Conservation (phyloP, 2,888 invertebrate species). For the Lymantria dispar region DNA sequence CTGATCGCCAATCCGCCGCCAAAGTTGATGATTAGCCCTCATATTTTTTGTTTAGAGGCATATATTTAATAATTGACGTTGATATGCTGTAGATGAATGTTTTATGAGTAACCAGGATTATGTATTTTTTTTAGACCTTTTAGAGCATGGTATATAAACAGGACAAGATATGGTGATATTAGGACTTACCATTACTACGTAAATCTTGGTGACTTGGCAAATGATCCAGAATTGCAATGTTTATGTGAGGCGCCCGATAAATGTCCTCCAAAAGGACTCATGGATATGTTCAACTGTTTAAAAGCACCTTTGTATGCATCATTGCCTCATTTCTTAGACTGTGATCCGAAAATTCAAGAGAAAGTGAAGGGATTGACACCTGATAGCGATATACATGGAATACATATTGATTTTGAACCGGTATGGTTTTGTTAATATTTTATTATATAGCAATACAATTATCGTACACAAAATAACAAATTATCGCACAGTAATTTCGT, state of each 20-base stretch:
- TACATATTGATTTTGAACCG: conserved; percentile 88
- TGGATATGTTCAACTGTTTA: conserved; percentile 83
- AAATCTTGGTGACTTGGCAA: conserved; percentile 80
- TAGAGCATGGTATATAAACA: neutral
- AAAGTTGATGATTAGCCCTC: too few relatives aligned
- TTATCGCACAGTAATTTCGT: too few relatives aligned
- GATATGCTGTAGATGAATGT: too few relatives aligned
- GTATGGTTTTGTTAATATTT: conserved; percentile 55
- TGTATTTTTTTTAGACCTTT: neutral
- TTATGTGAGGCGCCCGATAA: conserved; percentile 80
- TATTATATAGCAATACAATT: too few relatives aligned
- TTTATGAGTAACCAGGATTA: too few relatives aligned
- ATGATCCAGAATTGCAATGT: conserved; percentile 66
- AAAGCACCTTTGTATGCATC: conserved; percentile 87
- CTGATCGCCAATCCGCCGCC: too few relatives aligned
- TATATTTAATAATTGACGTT: too few relatives aligned
- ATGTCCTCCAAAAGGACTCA: conserved; percentile 85
- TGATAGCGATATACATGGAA: conserved; percentile 84
- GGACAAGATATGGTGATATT: neutral
- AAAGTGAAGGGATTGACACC: conserved; percentile 83
- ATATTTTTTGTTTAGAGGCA: too few relatives aligned
- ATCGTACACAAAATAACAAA: too few relatives aligned
- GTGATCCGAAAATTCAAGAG: conserved; percentile 69
- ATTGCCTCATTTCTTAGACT: conserved; percentile 87
- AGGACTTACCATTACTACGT: neutral